Evolutionary conservation across 2,888 invertebrate species (phyloP), one percentile per base, ranked within the genome.

Genomic region (Balanococcus diminutus): DNA sequence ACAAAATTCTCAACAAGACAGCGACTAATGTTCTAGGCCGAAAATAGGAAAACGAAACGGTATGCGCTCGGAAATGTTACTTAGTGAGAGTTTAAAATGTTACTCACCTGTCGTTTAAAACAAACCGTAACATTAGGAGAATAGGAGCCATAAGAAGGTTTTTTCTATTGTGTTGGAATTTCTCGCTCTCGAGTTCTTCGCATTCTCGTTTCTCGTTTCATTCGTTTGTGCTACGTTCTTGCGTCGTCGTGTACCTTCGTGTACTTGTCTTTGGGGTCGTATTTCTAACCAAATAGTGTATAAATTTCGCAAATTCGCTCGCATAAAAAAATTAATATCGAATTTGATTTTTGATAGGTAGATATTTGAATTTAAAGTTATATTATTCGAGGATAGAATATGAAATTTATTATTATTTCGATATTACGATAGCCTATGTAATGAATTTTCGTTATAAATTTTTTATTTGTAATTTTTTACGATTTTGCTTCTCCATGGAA

Each of bases 101-200:
- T 79, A 79, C 75, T 79, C 75, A 79, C 75, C 75, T 79, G 75
- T 79, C 75, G 75, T 79, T 79, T 79, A 79, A 79, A 79, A 79
- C 75, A 79, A 36, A 79, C 75, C 11, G 75, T 79, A 28, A 36
- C 36, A 79, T 28, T 79, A 79, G 75, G 75, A 79, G 75, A 79
- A 32, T 36, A 79, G 75, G 36, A 79, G 9, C 28, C 36, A 9
- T 31, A 79, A 79, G 75, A 79, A 79, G 36, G 75, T 79, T 6
- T 8, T 79, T 22, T 36, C 75, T 19, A 79, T 67, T 67, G 75
- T 79, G 75, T 36, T 19, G 75, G 75, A 79, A 79, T 79, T 79
- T 79, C 75, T 79, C 61, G 11, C 72, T 61, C 28, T 2, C 31
- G n/a, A 32, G n/a, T 32, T 28, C 67, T 51, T 8, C 14, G 19